These are phyloP conservation scores for Neoscelio sp. DNA, from an alignment of 2,888 invertebrate species.

Conservation along the genomic window DNA sequence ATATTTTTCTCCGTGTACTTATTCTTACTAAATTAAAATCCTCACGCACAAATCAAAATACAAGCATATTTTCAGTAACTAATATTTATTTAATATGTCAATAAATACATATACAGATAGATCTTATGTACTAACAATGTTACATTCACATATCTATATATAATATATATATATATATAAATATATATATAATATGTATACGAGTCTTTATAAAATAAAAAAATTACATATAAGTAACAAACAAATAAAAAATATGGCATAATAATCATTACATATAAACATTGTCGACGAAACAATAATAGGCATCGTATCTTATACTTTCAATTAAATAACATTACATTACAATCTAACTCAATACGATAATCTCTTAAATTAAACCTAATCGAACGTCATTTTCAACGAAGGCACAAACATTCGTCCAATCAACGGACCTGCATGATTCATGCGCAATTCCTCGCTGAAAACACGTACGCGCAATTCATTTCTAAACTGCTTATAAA, in stretches of 20 bases:
- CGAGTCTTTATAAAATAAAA: slow-evolving; percentile 58
- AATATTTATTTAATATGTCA: slow-evolving; percentile 64
- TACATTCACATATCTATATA: slow-evolving; percentile 57
- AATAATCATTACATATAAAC: slow-evolving; percentile 51
- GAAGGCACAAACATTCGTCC: no score
- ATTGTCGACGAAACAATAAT: slow-evolving; percentile 19
- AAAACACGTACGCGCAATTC: slow-evolving; percentile 15
- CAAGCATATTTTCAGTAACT: slow-evolving; percentile 37
- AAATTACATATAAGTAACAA: slow-evolving; percentile 66
- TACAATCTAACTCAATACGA: slow-evolving; percentile 27
- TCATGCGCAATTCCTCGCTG: background rate
- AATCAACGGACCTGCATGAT: no score
- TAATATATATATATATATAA: slow-evolving; percentile 60
- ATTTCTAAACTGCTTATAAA: slow-evolving; percentile 6
- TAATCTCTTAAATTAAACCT: slow-evolving; percentile 26
- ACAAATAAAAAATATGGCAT: slow-evolving; percentile 62
- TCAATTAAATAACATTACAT: slow-evolving; percentile 26
- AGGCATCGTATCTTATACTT: slow-evolving; percentile 24
- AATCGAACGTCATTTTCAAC: slow-evolving; percentile 2
- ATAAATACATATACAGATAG: slow-evolving; percentile 65
- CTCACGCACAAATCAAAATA: no score
- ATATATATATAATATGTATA: slow-evolving; percentile 53
- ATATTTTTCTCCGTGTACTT: no score
- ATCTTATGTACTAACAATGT: slow-evolving; percentile 55
- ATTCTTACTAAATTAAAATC: no score